Conservation (phyloP, 1,140 invertebrate species). For the Drepana arcuata region DNA sequence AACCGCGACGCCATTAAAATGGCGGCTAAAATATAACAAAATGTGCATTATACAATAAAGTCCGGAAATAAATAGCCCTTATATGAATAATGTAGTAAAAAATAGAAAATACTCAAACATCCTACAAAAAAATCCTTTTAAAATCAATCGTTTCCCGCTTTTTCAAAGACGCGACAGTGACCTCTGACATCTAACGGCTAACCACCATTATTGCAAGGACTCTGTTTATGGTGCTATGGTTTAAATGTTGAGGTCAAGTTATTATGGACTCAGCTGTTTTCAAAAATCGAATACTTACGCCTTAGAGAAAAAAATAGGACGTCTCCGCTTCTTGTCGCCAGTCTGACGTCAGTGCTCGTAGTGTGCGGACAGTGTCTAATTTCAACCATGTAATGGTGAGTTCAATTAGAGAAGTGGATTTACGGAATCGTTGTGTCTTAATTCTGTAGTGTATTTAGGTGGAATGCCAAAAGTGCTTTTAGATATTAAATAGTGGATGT, state of each 20-base stretch:
- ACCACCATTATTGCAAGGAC: slow-evolving; percentile 8
- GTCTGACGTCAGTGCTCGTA: slow-evolving; percentile 47
- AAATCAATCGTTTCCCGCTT: too few relatives aligned
- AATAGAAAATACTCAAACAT: too few relatives aligned
- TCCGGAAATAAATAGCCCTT: too few relatives aligned
- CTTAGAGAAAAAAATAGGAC: slow-evolving; percentile 28
- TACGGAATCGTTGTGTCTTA: slow-evolving; percentile 26
- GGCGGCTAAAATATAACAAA: too few relatives aligned
- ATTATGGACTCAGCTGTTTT: slow-evolving; percentile 49
- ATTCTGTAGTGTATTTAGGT: slow-evolving; percentile 19
- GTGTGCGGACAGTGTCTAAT: slow-evolving; percentile 31
- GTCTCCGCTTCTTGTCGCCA: slow-evolving; percentile 17
- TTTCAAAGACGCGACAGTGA: slow-evolving; percentile 17
- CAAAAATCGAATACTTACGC: slow-evolving; percentile 51
- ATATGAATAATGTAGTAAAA: too few relatives aligned
- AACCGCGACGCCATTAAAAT: too few relatives aligned
- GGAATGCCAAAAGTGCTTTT: slow-evolving; percentile 36
- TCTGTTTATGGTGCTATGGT: neutral
- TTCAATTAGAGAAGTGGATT: slow-evolving; percentile 28
- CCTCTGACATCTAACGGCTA: slow-evolving; percentile 14
- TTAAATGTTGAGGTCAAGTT: slow-evolving; percentile 15
- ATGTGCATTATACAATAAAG: too few relatives aligned
- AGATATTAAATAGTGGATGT: slow-evolving; percentile 36
- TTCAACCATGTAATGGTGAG: slow-evolving; percentile 61
- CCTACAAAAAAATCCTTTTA: too few relatives aligned